A percentile compares a stretch with the other conserved stretches of the same genome.
Evolutionary conservation across 1,140 invertebrate species (phyloP).

Genomic region (Brachionus rotundiformis): DNA sequence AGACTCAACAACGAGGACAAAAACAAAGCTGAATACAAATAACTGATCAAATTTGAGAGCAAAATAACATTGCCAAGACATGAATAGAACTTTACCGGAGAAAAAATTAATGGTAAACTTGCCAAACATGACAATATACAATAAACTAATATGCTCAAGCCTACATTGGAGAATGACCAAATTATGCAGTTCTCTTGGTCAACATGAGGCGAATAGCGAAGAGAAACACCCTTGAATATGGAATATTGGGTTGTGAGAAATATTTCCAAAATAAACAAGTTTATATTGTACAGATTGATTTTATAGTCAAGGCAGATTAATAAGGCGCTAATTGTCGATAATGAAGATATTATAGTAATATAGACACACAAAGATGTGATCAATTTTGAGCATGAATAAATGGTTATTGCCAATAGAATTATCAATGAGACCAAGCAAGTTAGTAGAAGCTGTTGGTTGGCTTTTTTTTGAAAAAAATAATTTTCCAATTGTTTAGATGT

Average conservation of each 20-base stretch:
- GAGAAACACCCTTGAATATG: neutral
- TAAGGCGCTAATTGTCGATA: neutral
- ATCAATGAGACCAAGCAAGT: constrained; percentile 1
- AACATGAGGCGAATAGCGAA: neutral
- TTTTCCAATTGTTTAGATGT: constrained; percentile 28
- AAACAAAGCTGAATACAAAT: neutral
- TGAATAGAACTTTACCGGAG: neutral
- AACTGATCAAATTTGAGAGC: neutral
- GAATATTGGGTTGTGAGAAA: neutral
- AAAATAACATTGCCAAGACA: neutral
- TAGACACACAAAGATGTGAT: neutral
- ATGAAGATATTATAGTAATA: neutral
- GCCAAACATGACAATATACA: neutral
- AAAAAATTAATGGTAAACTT: neutral
- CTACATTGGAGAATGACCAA: constrained; percentile 35
- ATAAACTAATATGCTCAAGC: neutral
- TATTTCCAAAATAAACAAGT: constrained; percentile 22
- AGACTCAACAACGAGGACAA: neutral
- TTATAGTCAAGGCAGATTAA: neutral
- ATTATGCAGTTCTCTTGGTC: neutral
- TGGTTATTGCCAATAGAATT: neutral
- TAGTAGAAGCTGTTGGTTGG: constrained; percentile 1
- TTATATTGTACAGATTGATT: constrained; percentile 9
- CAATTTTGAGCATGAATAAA: constrained; percentile 36
- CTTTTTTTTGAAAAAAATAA: constrained; percentile 37